Conservation (phyloP, 2,113 vertebrate species). For the Mastomys coucha region DNA sequence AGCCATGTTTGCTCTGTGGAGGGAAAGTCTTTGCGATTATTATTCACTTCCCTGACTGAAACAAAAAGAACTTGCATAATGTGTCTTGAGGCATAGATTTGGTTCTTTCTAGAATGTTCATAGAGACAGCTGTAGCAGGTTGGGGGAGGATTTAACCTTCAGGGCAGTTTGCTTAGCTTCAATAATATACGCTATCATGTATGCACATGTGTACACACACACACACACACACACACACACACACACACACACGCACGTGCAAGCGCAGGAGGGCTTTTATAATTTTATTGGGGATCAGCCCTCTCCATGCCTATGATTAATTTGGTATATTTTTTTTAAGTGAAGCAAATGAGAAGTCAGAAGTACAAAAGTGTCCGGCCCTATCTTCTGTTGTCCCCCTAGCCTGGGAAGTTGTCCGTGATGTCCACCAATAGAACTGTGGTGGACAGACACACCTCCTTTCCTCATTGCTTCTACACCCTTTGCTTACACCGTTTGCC, state of each 20-base stretch:
- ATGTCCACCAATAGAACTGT: neutral
- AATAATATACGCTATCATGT: neutral
- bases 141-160: neutral
- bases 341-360: neutral
- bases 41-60: neutral
- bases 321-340: slow-evolving; percentile 17
- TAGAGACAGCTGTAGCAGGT: neutral
- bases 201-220: rapidly evolving
- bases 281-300: slow-evolving; percentile 33
- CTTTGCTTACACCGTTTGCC: neutral
- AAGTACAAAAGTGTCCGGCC: neutral
- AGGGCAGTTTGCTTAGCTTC: neutral
- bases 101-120: neutral
- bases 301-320: neutral
- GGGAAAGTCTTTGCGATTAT: neutral
- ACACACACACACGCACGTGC: too few relatives aligned
- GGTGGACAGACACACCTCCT: neutral
- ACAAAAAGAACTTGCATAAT: neutral
- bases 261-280: neutral
- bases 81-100: neutral
- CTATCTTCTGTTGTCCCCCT: neutral
- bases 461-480: neutral
- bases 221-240: too few relatives aligned
- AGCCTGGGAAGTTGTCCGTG: neutral
- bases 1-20: neutral